Evolutionary conservation across 2,888 invertebrate species (phyloP), one percentile per base, ranked within the genome.

Genomic region (Drosophila antonietae): DNA sequence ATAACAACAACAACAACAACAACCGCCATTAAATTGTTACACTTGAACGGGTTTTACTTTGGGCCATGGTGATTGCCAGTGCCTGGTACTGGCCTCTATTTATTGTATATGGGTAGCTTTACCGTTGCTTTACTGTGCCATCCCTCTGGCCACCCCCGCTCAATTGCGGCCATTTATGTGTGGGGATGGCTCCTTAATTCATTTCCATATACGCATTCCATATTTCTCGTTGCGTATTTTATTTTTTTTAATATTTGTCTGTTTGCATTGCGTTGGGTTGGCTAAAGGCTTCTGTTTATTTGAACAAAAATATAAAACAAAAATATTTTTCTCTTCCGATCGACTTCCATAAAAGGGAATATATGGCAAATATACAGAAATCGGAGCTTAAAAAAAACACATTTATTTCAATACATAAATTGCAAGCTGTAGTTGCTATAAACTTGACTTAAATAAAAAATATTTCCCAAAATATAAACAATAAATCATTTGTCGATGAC

Each of bases 1-100:
- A 82, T 60, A 80, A 74, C 46, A 63, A 64, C 73, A 28, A 28
- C 28, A 83, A n/a, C n/a, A n/a, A 28, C 28, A 83, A 86, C 73
- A 86, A 77, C 44, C 80, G 83, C 91, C 90, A 89, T 91, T 89
- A 89, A 91, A 89, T 85, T 89, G 88, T 91, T 89, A 83, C 89
- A 89, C 91, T 90, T 87, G 90, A 89, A 88, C 78, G 88, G 90
- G 78, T 90, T 90, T 86, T 83, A 79, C 78, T 78, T 84, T 85
- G 75, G 81, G 90, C 76, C 76, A 76, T 71, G 70, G 68, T 71
- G 72, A 76, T 89, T 78, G 78, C 77, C 77, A 64, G 61, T 68
- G 75, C 81, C 78, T 80, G 78, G 81, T 23, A 78, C 78, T 44
- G 57, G 43, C 55, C 64, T 47, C 37, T 35, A 49, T 78, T 73